Evolutionary conservation across 2,797 vertebrate species (phyloP), one percentile per base, ranked within the genome.

Genomic region (Lacerta bilineata): DNA sequence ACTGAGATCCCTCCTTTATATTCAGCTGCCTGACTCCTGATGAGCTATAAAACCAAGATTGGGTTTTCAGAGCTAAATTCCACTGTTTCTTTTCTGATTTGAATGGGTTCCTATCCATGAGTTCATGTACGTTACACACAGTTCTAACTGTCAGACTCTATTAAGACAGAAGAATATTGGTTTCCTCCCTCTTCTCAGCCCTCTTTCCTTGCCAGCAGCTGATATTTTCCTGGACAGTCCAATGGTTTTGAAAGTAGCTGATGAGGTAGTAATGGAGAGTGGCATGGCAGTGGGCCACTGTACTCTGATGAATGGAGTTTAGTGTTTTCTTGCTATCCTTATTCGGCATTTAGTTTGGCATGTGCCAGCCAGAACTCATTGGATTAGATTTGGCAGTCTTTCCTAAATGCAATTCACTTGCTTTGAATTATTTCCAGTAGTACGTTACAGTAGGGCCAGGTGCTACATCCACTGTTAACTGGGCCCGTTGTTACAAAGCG

Each of bases 321-420:
- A 89, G 41, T 87, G 83, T 90, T 85, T 84, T 84, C 43, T 2
- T 18, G 41, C 69, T 88, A 79, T 82, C 46, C 74, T 89, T 71
- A 86, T 90, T 89, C 91, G 69, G 89, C 69, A 86, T 93, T 80
- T 91, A 91, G 80, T 89, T 82, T 68, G 91, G 64, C 74, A 92
- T 81, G 39, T 91, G 85, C 87, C 86, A 85, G 61, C 89, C 75
- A 90, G 83, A 87, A 88, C 86, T 87, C 80, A 88, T 69, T 80
- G 88, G n/a, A 75, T 80, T 76, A 75, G 46, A 80, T 59, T 78
- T 76, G 82, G 85, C 84, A 69, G 61, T 39, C 72, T 91, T 78
- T 39, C 89, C 29, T 91, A 87, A 93, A 93, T 86, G 72, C 90
- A 87, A 87, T 93, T 84, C 64, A 18, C 91, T 76, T 82, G 88